Evolutionary conservation across 2,888 invertebrate genomes (phyloP).

Genomic region (Cerastis leucographa): DNA sequence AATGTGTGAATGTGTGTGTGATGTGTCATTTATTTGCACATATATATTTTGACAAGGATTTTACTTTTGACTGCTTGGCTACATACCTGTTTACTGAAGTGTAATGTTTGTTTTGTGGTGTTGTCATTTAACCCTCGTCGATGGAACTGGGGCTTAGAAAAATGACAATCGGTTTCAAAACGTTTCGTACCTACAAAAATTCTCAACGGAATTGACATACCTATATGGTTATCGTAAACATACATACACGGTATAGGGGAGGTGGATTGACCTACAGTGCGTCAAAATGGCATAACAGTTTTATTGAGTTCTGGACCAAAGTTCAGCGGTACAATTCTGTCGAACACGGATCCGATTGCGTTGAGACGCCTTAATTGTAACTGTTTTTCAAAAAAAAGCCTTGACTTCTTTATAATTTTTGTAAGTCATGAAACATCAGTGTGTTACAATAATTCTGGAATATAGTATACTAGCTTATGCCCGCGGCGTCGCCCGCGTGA

Average conservation of each 20-base stretch:
- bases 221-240: too few relatives aligned
- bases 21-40: not conserved
- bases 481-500: too few relatives aligned
- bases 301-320: not conserved
- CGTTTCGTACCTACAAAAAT: too few relatives aligned
- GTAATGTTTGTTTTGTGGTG: not conserved
- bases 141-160: too few relatives aligned
- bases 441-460: too few relatives aligned
- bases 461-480: too few relatives aligned
- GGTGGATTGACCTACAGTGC: too few relatives aligned
- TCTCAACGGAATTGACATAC: too few relatives aligned
- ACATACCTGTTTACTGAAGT: not conserved
- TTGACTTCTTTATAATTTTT: not conserved
- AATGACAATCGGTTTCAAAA: too few relatives aligned
- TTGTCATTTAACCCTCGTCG: not conserved
- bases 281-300: too few relatives aligned
- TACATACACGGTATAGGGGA: too few relatives aligned
- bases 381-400: not conserved
- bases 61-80: not conserved
- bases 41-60: not conserved
- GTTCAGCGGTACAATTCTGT: not conserved
- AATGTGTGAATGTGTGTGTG: too few relatives aligned
- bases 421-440: not conserved
- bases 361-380: not conserved
- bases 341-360: not conserved